Conservation (phyloP, 2,888 invertebrate genomes). For the Drosophila parthenogenetica region DNA sequence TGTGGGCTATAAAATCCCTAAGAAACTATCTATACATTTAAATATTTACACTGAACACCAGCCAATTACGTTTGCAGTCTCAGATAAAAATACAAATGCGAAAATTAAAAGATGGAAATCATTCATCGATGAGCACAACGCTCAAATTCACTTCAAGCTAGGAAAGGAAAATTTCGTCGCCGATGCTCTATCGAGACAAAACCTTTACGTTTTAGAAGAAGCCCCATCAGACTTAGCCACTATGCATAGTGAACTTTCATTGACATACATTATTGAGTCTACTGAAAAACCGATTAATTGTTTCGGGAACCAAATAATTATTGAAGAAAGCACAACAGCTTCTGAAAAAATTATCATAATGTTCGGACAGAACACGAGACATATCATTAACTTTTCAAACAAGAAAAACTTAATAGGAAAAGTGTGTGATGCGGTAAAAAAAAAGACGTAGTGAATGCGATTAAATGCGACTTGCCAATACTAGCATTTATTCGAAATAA, state of each 20-base stretch:
- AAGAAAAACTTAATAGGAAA: constrained; percentile 1
- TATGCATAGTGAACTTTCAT: constrained; percentile 5
- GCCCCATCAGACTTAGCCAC: neutral
- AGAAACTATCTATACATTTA: neutral
- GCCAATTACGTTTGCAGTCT: neutral
- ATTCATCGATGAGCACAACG: constrained; percentile 7
- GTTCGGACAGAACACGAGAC: constrained; percentile 5
- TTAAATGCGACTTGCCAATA: constrained; percentile 7
- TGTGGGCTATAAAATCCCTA: neutral
- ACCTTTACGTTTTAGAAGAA: neutral
- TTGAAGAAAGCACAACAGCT: constrained; percentile 1
- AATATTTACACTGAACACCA: constrained; percentile 1
- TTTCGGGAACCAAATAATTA: constrained; percentile 18
- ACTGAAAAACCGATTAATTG: constrained; percentile 11
- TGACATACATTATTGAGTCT: constrained; percentile 1
- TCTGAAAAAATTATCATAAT: constrained; percentile 1
- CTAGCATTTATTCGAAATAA: constrained; percentile 6
- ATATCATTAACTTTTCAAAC: constrained; percentile 9
- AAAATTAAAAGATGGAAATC: constrained; percentile 12
- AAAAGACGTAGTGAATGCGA: constrained; percentile 14
- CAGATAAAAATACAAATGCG: neutral
- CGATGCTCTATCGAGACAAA: constrained; percentile 9
- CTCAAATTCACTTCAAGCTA: neutral
- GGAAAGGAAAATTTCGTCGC: constrained; percentile 13
- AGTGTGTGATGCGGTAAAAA: constrained; percentile 1